These are phyloP conservation scores for Calliopum simillimum DNA, from an alignment of 2,888 invertebrate genomes.

Conservation along the genomic window DNA sequence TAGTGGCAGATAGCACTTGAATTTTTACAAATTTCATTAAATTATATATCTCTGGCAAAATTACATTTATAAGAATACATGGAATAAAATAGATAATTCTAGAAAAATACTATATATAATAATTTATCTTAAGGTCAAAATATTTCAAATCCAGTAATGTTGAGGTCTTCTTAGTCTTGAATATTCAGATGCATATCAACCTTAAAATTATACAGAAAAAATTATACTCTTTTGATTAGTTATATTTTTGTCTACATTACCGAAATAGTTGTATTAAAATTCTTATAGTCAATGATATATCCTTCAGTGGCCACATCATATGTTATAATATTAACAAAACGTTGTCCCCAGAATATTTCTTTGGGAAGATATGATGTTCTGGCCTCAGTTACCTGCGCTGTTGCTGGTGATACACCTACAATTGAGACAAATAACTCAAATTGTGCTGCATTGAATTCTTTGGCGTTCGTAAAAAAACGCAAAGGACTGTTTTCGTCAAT, in stretches of 20 bases:
- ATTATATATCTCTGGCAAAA: too few species aligned
- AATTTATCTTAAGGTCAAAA: too few species aligned
- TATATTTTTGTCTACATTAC: conserved; percentile 40
- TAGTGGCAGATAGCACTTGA: too few species aligned
- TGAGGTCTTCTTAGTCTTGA: too few species aligned
- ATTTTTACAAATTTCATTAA: too few species aligned
- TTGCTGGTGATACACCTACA: conserved; percentile 84
- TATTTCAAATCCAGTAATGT: too few species aligned
- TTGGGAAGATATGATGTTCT: conserved; percentile 82
- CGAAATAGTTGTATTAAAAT: conserved; percentile 65
- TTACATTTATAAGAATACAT: too few species aligned
- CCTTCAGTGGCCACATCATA: conserved; percentile 71
- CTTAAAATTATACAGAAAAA: too few species aligned
- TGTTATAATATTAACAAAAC: conserved; percentile 78
- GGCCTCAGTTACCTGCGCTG: conserved; percentile 79
- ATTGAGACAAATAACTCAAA: conserved; percentile 86
- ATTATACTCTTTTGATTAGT: too few species aligned
- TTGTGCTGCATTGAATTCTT: conserved; percentile 77
- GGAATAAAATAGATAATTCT: too few species aligned
- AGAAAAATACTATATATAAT: too few species aligned
- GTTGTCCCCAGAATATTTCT: conserved; percentile 87
- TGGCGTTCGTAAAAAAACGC: conserved; percentile 79
- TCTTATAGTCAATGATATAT: conserved; percentile 67
- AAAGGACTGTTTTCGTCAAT: conserved; percentile 85
- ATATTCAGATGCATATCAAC: too few species aligned